These are phyloP conservation scores for Protophormia terraenovae DNA, from an alignment of 2,888 invertebrate species.

Conservation along the genomic window DNA sequence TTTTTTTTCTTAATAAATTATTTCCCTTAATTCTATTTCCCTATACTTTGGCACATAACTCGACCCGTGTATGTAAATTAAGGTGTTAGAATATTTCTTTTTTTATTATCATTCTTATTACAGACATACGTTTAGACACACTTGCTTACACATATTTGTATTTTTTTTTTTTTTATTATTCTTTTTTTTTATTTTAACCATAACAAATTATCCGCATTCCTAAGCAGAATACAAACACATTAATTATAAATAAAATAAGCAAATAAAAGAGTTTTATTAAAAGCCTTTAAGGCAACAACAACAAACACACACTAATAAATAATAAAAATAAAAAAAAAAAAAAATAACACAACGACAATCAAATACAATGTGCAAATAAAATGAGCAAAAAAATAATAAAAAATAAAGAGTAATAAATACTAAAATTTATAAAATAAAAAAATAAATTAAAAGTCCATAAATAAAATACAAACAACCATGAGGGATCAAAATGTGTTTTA, in stretches of 20 bases:
- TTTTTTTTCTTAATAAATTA: background rate
- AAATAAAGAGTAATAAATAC: background rate
- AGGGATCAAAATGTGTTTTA: background rate
- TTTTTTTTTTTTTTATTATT: background rate
- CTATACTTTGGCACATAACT: background rate
- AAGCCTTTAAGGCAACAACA: background rate
- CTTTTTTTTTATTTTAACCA: background rate
- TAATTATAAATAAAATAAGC: constrained; percentile 50
- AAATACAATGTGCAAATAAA: background rate
- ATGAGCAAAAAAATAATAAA: too few species aligned
- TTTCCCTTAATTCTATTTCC: background rate
- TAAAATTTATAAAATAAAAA: background rate
- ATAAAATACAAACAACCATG: background rate
- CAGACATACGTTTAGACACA: background rate
- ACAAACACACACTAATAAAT: background rate
- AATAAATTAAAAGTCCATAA: background rate
- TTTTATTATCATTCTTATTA: constrained; percentile 8
- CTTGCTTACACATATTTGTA: too few species aligned
- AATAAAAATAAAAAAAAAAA: background rate
- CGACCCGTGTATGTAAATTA: constrained; percentile 22
- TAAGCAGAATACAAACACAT: constrained; percentile 50
- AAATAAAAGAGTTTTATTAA: constrained; percentile 20
- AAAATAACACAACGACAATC: background rate
- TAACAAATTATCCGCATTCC: constrained; percentile 64
- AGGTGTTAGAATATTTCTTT: constrained; percentile 13